phyloP scores from a whole-genome alignment of 2,888 invertebrate genomes.

The Scaeva pyrastri region DNA sequence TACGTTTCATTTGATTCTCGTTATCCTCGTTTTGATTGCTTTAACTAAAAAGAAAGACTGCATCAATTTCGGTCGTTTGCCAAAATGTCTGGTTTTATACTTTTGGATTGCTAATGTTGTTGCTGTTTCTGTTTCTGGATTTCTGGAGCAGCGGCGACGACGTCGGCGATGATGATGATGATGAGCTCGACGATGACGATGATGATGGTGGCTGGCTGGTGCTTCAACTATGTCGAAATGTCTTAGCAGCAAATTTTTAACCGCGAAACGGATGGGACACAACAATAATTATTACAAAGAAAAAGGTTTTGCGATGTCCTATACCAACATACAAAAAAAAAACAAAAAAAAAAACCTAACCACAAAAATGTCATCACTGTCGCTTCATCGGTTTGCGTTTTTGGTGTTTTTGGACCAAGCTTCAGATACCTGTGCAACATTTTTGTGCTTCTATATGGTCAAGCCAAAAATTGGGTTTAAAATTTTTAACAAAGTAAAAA shows the following conservation, averaged over 20 bases:
- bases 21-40: slow-evolving; percentile 69
- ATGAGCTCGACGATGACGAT: slow-evolving; percentile 7
- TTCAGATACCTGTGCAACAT: slow-evolving; percentile 75
- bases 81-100: slow-evolving; percentile 70
- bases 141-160: too few relatives aligned
- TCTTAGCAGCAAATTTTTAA: slow-evolving; percentile 54
- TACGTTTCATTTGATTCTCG: slow-evolving; percentile 71
- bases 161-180: not conserved
- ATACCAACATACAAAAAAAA: not conserved
- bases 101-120: slow-evolving; percentile 58
- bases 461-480: slow-evolving; percentile 43
- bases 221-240: slow-evolving; percentile 67
- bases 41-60: slow-evolving; percentile 19
- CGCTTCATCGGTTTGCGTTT: slow-evolving; percentile 80
- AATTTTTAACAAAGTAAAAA: slow-evolving; percentile 51
- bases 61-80: slow-evolving; percentile 68
- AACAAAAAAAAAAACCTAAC: slow-evolving; percentile 73
- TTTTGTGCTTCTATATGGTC: slow-evolving; percentile 67
- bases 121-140: slow-evolving; percentile 24
- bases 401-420: slow-evolving; percentile 65
- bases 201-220: slow-evolving; percentile 46
- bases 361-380: slow-evolving; percentile 83
- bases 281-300: slow-evolving; percentile 68
- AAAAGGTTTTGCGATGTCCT: slow-evolving; percentile 7
- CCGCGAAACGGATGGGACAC: slow-evolving; percentile 73